phyloP scores from a whole-genome alignment of 2,113 vertebrate species.

The Urocitellus parryii region DNA sequence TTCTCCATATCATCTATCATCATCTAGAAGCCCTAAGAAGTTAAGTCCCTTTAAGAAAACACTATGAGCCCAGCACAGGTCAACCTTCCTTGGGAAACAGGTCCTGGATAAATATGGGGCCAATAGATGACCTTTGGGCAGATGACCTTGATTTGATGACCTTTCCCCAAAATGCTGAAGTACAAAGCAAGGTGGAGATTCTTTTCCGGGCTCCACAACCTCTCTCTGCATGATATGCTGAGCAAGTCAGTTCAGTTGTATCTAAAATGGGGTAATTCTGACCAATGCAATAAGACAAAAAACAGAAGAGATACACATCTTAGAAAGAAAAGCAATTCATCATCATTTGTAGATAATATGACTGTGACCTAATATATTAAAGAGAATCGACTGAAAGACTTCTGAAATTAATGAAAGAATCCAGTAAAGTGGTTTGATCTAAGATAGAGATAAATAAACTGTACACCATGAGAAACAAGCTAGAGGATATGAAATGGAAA shows the following conservation, averaged over 20 bases:
- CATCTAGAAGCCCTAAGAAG: background rate
- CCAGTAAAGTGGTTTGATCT: conserved; percentile 62
- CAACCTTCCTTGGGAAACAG: conserved; percentile 23
- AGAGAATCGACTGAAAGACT: conserved; percentile 68
- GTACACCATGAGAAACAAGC: conserved; percentile 36
- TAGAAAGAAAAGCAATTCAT: conserved; percentile 69
- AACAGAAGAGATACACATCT: conserved; percentile 45
- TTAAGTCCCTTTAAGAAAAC: conserved; percentile 12
- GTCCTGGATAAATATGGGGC: background rate
- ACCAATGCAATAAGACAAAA: conserved; percentile 41
- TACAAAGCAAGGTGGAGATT: background rate
- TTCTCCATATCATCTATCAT: background rate
- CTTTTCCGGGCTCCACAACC: background rate
- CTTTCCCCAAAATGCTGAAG: background rate
- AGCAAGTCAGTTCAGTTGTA: conserved; percentile 25
- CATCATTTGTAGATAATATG: conserved; percentile 71
- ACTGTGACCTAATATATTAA: conserved; percentile 63
- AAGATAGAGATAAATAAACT: conserved; percentile 67
- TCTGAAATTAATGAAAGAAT: conserved; percentile 76
- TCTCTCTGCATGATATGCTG: background rate
- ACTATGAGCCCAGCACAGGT: background rate
- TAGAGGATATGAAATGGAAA: conserved; percentile 53
- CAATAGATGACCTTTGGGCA: background rate
- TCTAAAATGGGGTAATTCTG: conserved; percentile 45
- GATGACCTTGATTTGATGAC: conserved; percentile 31